phyloP scores from a whole-genome alignment of 2,113 vertebrate species.

The Zosterops hypoxanthus region DNA sequence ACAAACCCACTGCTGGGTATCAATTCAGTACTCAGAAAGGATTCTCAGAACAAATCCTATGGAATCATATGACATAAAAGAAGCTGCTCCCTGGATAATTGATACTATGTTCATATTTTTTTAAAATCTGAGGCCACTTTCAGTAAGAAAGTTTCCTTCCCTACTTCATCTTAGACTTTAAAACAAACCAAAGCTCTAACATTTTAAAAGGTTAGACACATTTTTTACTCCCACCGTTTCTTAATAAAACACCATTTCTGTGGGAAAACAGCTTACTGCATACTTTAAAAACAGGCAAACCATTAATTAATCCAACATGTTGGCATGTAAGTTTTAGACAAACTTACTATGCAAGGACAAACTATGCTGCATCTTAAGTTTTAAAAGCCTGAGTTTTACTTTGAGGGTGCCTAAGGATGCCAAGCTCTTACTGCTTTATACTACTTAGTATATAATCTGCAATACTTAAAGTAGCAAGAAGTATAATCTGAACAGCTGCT shows the following conservation, averaged over 20 bases:
- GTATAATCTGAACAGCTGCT: slow-evolving; percentile 2
- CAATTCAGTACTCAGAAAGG: background rate
- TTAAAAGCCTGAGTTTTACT: background rate
- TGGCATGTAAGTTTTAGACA: background rate
- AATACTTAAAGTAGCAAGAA: background rate
- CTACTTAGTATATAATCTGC: slow-evolving; percentile 4
- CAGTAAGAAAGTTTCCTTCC: background rate
- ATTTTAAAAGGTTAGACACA: slow-evolving; percentile 44
- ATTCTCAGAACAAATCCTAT: background rate
- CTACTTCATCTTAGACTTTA: background rate
- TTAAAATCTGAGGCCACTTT: background rate
- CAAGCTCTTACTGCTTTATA: background rate
- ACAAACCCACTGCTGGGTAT: background rate
- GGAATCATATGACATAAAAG: background rate
- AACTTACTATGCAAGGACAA: slow-evolving; percentile 19
- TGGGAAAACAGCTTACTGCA: slow-evolving; percentile 51
- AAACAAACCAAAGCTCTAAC: slow-evolving; percentile 30
- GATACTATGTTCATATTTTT: background rate
- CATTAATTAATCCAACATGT: slow-evolving; percentile 66
- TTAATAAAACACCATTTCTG: slow-evolving; percentile 52
- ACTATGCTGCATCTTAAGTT: background rate
- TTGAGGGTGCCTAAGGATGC: background rate
- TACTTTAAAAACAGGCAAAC: slow-evolving; percentile 41
- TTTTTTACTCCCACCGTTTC: slow-evolving; percentile 32
- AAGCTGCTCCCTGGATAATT: background rate